Evolutionary conservation across 1,140 invertebrate genomes (phyloP).

Genomic region (Polyergus mexicanus): DNA sequence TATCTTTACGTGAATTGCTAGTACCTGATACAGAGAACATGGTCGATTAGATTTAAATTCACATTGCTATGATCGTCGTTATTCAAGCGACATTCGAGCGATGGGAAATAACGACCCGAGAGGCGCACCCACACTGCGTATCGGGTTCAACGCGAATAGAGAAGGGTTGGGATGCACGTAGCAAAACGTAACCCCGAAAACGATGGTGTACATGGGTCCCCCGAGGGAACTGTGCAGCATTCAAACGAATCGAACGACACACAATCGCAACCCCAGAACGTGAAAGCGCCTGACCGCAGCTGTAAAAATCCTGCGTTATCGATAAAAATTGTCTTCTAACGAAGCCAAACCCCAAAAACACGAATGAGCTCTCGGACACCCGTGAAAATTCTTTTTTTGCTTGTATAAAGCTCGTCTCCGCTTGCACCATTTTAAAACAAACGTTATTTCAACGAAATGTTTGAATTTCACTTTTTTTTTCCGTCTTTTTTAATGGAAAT

Average conservation of each 20-base stretch:
- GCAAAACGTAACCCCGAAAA: conserved; percentile 70
- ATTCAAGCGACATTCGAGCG: conserved; percentile 46
- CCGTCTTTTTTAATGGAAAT: background rate
- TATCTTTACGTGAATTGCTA: background rate
- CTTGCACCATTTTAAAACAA: background rate
- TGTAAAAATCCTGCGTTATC: conserved; percentile 74
- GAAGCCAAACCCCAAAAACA: conserved; percentile 67
- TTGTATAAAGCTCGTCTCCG: conserved; percentile 8
- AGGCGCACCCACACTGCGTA: conserved; percentile 24
- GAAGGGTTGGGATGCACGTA: conserved; percentile 54
- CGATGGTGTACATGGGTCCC: conserved; percentile 54
- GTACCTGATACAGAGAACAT: background rate
- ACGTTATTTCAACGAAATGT: conserved; percentile 3
- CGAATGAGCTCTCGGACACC: conserved; percentile 53
- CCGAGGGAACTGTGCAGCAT: conserved; percentile 54
- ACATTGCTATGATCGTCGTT: conserved; percentile 51
- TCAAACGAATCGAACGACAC: conserved; percentile 62
- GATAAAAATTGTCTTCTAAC: conserved; percentile 76
- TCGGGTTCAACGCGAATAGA: conserved; percentile 29
- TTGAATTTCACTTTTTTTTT: conserved; percentile 8
- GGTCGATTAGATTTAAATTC: conserved; percentile 62
- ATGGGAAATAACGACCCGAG: conserved; percentile 60
- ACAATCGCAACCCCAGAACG: conserved; percentile 53
- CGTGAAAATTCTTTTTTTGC: conserved; percentile 62
- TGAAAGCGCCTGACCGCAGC: conserved; percentile 61